Evolutionary conservation across 2,888 invertebrate genomes (phyloP), one percentile per base, ranked within the genome.

Genomic region (Globia sparganii): DNA sequence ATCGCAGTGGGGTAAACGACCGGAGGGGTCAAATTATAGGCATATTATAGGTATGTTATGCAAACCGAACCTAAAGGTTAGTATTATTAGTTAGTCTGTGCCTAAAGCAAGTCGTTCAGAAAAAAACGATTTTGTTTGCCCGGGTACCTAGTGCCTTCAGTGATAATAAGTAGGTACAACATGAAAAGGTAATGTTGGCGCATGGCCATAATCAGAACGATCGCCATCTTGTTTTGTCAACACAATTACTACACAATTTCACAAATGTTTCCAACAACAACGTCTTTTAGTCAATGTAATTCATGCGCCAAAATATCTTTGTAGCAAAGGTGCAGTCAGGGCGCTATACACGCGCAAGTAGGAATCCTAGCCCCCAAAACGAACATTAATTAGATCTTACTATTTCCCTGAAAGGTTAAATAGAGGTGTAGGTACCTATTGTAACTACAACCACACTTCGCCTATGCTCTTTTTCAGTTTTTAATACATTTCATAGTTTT

Each of bases 171-270:
- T 53, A 25, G 8, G 3, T 11, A 56, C 15, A 28, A 59, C 9
- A 31, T 9, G 21, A 31, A 15, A 25, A 25, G 25, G 15, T 46
- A 8, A 67, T 25, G 31, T 25, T 31, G 15, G 25, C 13, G 46
- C 25, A 25, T 67, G 67, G 66, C 1, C 31, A 31, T 25, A 15
- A 31, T 66, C 2, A 25, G 15, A 25, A 46, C 46, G 25, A 31
- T 31, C 31, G 31, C 67, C 67, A 67, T 67, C 67, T 49, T 67
- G 31, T 49, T 49, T 67, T 25, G 15, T 25, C 25, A 67, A 49
- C 31, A 28, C 3, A 43, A 28, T 43, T 66, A 15, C 31, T 8
- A 46, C 25, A 46, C 67, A 46, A 67, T 49, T 31, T 34, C 25
- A 31, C 15, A 46, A 46, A 31, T 31, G 15, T 49, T 25, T 25